phyloP scores from a whole-genome alignment of 2,797 vertebrate species.

The Paratrypauchen microcephalus region DNA sequence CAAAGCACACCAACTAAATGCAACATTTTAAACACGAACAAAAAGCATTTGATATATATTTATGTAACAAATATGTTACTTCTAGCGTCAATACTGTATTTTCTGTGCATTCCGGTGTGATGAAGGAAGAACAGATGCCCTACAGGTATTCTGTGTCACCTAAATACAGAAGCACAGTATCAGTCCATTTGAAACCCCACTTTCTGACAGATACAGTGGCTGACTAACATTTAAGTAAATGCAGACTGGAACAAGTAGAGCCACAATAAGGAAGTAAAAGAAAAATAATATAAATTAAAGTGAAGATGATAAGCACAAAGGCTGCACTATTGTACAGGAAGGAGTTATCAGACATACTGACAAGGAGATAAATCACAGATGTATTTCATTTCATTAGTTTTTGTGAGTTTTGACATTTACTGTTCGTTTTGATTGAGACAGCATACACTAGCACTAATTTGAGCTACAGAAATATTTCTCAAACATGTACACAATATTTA shows the following conservation, averaged over 20 bases:
- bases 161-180: not conserved
- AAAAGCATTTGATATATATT: too few species aligned
- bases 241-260: too few species aligned
- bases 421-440: not conserved
- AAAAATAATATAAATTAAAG: too few species aligned
- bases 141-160: not conserved
- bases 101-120: not conserved
- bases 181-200: not conserved
- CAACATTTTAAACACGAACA: too few species aligned
- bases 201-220: too few species aligned
- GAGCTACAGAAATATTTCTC: not conserved
- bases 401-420: too few species aligned
- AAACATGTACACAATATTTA: too few species aligned
- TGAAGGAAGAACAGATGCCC: too few species aligned
- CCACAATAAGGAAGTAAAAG: too few species aligned
- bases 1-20: too few species aligned
- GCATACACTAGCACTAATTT: not conserved
- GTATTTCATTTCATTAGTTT: not conserved
- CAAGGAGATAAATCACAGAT: not conserved
- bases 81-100: not conserved
- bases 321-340: not conserved
- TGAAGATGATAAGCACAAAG: too few species aligned
- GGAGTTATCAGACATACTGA: not conserved
- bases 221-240: too few species aligned
- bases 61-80: not conserved